These are phyloP conservation scores for Lymantria monacha DNA, from an alignment of 2,888 invertebrate species.

Conservation along the genomic window DNA sequence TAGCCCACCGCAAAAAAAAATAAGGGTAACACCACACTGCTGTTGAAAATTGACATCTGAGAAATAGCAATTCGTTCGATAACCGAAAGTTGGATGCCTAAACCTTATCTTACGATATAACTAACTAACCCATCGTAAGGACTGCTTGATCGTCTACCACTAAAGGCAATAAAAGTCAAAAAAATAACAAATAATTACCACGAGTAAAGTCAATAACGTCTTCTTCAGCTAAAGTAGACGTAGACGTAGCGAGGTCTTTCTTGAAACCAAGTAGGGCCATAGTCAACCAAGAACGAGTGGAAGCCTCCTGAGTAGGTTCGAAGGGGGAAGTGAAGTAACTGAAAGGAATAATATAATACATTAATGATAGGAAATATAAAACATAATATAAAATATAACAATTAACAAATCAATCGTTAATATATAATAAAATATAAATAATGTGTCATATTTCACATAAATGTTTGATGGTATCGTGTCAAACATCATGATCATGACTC, in stretches of 20 bases:
- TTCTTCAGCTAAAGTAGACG: conserved; percentile 83
- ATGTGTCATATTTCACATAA: no score
- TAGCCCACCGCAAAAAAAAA: no score
- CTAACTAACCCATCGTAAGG: neutral
- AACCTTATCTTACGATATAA: no score
- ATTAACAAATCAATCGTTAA: no score
- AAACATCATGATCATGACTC: no score
- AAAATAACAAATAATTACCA: conserved; percentile 38
- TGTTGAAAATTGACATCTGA: no score
- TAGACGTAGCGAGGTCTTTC: conserved; percentile 82
- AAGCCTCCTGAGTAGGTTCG: conserved; percentile 64
- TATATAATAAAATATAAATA: no score
- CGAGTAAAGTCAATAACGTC: conserved; percentile 67
- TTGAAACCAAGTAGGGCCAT: conserved; percentile 85
- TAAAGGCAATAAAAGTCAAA: neutral
- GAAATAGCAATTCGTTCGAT: no score
- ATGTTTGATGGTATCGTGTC: no score
- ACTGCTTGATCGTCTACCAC: neutral
- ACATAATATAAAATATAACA: no score
- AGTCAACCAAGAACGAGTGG: conserved; percentile 84
- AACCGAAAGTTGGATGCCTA: no score
- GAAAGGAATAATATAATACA: conserved; percentile 18
- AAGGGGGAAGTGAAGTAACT: conserved; percentile 78
- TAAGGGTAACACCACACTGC: no score
- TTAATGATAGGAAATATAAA: neutral